Percentiles rank a stretch among this genome's conserved stretches.
Conservation (phyloP, 2,888 invertebrate genomes). For the Stratiomys singularior region DNA sequence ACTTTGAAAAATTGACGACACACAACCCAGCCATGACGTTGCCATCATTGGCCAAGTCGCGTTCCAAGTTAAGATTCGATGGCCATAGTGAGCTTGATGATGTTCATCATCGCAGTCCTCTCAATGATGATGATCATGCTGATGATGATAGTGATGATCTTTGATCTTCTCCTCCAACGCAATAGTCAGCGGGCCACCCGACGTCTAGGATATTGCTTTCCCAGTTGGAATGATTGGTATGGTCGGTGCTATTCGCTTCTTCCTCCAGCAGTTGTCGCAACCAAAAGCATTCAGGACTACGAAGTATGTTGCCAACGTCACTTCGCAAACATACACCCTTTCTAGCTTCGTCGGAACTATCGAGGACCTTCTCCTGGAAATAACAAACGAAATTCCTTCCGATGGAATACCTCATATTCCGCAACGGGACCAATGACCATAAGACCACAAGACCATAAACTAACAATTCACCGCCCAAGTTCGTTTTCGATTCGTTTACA, state of each 20-base stretch:
- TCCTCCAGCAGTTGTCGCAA: too few relatives aligned
- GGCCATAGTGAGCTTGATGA: conserved; percentile 18
- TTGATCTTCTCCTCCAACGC: conserved; percentile 42
- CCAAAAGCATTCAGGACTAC: too few relatives aligned
- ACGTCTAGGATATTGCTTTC: conserved; percentile 3
- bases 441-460: too few relatives aligned
- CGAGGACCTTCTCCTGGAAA: too few relatives aligned
- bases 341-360: too few relatives aligned
- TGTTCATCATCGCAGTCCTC: conserved; percentile 13
- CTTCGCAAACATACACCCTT: too few relatives aligned
- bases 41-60: background rate
- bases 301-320: too few relatives aligned
- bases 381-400: too few relatives aligned
- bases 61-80: conserved; percentile 26
- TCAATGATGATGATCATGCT: conserved; percentile 36
- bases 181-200: conserved; percentile 11
- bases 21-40: conserved; percentile 26
- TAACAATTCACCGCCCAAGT: background rate
- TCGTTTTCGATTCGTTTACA: background rate
- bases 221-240: background rate
- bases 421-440: background rate
- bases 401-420: background rate
- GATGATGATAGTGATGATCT: conserved; percentile 41
- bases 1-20: conserved; percentile 51
- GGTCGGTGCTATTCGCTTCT: too few relatives aligned